Percentiles rank a stretch among this genome's conserved stretches.
These are phyloP conservation scores for Vesta saturnalis DNA, from an alignment of 2,888 invertebrate genomes.

Conservation along the genomic window DNA sequence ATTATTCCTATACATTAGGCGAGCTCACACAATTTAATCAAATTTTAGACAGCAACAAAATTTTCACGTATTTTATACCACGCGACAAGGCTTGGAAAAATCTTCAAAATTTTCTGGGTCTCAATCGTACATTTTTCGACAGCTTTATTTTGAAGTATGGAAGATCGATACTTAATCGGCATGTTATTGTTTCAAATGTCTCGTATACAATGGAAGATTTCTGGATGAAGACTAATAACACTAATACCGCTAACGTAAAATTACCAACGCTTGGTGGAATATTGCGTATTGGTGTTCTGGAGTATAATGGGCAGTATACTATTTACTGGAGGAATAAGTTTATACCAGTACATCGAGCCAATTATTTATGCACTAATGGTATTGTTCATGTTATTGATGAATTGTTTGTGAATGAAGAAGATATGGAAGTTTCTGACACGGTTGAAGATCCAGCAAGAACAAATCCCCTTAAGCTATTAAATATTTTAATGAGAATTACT, in stretches of 20 bases:
- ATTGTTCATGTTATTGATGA: constrained; percentile 92
- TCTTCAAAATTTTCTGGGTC: constrained; percentile 42
- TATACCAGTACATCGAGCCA: constrained; percentile 85
- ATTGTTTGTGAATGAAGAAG: constrained; percentile 81
- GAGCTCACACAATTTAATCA: constrained; percentile 78
- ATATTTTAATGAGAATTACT: constrained; percentile 26
- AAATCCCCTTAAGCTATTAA: constrained; percentile 25
- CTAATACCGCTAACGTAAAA: constrained; percentile 26
- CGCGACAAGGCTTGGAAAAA: constrained; percentile 87
- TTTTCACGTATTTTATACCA: constrained; percentile 91
- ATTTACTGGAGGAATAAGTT: constrained; percentile 66
- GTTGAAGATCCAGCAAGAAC: not conserved
- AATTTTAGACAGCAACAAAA: constrained; percentile 74
- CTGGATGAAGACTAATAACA: constrained; percentile 67
- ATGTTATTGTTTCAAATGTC: constrained; percentile 80
- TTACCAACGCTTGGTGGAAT: constrained; percentile 34
- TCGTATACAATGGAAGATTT: constrained; percentile 80
- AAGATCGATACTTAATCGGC: constrained; percentile 77
- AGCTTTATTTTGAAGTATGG: constrained; percentile 70
- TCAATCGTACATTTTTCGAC: constrained; percentile 77
- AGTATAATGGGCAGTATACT: constrained; percentile 46
- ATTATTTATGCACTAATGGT: constrained; percentile 94
- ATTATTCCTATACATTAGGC: constrained; percentile 79
- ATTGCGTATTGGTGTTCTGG: constrained; percentile 41
- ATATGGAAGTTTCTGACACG: constrained; percentile 54